Evolutionary conservation across 2,888 invertebrate species (phyloP), one percentile per base, ranked within the genome.

Genomic region (Ichneumon xanthorius): DNA sequence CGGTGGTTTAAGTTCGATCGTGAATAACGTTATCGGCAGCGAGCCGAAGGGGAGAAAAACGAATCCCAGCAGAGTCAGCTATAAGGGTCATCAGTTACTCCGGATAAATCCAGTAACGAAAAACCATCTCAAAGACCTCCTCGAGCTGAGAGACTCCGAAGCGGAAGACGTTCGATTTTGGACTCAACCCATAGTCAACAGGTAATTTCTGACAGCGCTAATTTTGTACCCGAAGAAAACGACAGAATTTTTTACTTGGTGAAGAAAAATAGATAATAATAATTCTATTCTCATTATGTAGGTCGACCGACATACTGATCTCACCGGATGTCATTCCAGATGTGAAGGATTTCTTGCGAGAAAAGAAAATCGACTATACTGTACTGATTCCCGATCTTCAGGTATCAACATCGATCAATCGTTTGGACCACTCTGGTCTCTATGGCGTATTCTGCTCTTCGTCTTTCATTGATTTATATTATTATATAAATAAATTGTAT

Each of bases 321-420:
- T 96, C 97, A 0, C 97, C 97, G 1, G 95, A 96, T 84, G 94
- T 96, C 79, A 93, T 96, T 2, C 92, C 91, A 3, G 95, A 96
- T 78, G 94, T 96, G 4, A 96, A 95, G 89, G 95, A 95, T 61
- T 95, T 95, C 90, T 94, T 97, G 4, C 95, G 95, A 81, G 95
- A 96, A 16, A 95, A 95, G 84, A 95, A 95, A 61, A 96, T 97
- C 48, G 95, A 96, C 71, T 96, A 95, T 87, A 95, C 96, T 87
- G 95, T 97, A 0, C 94, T 97, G 45, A 96, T 97, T 89, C 95
- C 96, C 91, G 97, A 97, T 92, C 95, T 97, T 40, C 96, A 97
- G 95, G 96, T 96, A 85, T 61, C 73, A 53, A 4, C 14, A 45
- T 75, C 22, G 22, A 33, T 40, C n/a, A 26, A 37, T 75, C 61